Evolutionary conservation across 2,113 vertebrate species (phyloP), one percentile per base, ranked within the genome.

Genomic region (Prinia subflava): DNA sequence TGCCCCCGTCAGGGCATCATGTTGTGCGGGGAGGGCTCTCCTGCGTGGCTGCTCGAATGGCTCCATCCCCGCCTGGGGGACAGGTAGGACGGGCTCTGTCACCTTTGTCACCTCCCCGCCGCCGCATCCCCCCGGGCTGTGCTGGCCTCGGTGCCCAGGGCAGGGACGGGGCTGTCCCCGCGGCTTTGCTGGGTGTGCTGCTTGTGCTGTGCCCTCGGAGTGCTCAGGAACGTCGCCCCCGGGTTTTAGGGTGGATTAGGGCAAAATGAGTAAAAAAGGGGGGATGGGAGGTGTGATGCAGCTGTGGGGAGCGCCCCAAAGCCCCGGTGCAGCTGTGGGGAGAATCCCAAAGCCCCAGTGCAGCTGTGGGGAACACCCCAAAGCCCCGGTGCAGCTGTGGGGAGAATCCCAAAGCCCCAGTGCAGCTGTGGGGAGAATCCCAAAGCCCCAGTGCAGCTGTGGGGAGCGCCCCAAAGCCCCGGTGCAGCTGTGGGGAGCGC

Each of bases 71-170:
- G 57, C 2, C 24, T 65, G 69, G 55, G 71, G 60, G n/a, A 67
- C 95, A 97, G 97, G 96, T 97, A 97, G 78, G 96, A 41, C 1
- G 74, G 49, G 23, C 89, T 83, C 30, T n/a, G 64, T 21, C 10
- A 9, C 25, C 75, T 37, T 35, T 52, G 50, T 33, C 53, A 55
- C 56, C 56, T n/a, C 33, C 56, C 13, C 9, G 31, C 30, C 6
- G 41, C 41, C 42, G 42, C 15, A 16, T 44, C 42, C 42, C 42
- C 42, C 42, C 42, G 39, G 39, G 39, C 42, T 16, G 42, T 15
- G 42, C 42, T 15, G 15, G 42, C 16, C 42, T 16, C 42, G 15
- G 44, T 46, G 44, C 44, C 18, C 18, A 6, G 44, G 17, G 44
- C 8, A 65, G 59, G 31, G 15, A 16, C 16, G 42, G 15, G 42